Evolutionary conservation across 2,888 invertebrate genomes (phyloP).

Genomic region (Ectemnius continuus): DNA sequence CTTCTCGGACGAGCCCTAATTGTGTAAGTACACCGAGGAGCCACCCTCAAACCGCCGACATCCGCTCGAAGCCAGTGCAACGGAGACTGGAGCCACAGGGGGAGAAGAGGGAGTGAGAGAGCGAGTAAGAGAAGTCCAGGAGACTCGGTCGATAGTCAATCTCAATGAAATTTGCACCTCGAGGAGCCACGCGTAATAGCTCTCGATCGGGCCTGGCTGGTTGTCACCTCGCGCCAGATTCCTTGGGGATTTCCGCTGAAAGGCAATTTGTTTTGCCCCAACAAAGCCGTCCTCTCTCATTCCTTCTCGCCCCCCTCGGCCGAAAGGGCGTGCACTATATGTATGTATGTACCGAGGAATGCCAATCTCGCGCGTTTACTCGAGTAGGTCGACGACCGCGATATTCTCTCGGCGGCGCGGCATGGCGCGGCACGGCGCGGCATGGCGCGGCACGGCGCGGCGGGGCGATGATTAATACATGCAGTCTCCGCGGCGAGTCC

Average conservation of each 20-base stretch:
- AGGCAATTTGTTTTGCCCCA: constrained; percentile 62
- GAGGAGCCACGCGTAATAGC: constrained; percentile 60
- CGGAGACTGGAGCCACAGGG: background rate
- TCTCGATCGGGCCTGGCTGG: constrained; percentile 26
- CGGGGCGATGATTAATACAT: constrained; percentile 45
- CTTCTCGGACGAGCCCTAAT: constrained; percentile 47
- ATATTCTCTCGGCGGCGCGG: constrained; percentile 39
- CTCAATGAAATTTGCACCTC: constrained; percentile 65
- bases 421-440: no score
- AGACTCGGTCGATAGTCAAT: constrained; percentile 61
- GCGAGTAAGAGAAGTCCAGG: constrained; percentile 16
- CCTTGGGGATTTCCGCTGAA: constrained; percentile 57
- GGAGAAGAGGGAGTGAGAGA: constrained; percentile 3
- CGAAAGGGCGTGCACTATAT: no score
- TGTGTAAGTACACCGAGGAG: constrained; percentile 52
- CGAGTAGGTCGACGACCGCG: constrained; percentile 46
- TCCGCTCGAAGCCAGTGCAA: constrained; percentile 7
- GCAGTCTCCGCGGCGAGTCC: constrained; percentile 11
- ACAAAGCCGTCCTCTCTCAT: constrained; percentile 44
- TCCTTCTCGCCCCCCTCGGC: background rate
- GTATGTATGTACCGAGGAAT: background rate
- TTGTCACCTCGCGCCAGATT: constrained; percentile 17
- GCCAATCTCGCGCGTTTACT: background rate
- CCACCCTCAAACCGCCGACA: constrained; percentile 8
- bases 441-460: no score